Percentiles rank a stretch among this genome's conserved stretches.
Evolutionary conservation across 1,140 invertebrate species (phyloP).

Genomic region (Cydia amplana): DNA sequence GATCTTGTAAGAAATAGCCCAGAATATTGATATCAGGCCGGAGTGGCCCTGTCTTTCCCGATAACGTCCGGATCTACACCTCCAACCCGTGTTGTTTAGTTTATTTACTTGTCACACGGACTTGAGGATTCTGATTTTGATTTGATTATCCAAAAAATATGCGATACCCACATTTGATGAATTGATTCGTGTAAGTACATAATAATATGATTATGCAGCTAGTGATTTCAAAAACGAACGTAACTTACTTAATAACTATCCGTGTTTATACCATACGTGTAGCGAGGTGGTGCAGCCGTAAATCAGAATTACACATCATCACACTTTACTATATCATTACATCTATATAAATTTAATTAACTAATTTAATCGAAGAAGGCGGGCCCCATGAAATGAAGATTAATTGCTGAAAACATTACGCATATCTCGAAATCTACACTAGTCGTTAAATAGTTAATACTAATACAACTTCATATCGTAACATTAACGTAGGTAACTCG

Average conservation of each 20-base stretch:
- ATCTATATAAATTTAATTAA: conserved; percentile 15
- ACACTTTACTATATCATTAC: neutral
- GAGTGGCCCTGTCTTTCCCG: neutral
- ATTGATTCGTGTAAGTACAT: neutral
- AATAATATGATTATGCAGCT: neutral
- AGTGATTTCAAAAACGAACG: too few relatives aligned
- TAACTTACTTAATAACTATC: too few relatives aligned
- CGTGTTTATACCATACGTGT: too few relatives aligned
- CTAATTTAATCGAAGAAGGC: conserved; percentile 25
- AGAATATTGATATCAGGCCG: conserved; percentile 1
- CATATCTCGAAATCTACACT: conserved; percentile 11
- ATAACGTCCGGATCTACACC: neutral
- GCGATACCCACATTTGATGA: too few relatives aligned
- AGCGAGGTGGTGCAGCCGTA: neutral
- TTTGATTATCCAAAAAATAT: neutral
- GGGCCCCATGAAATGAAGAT: neutral
- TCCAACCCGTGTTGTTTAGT: neutral
- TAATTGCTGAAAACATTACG: conserved; percentile 22
- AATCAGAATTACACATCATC: neutral
- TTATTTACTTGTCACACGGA: neutral
- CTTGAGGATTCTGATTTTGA: neutral
- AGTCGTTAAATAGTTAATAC: neutral
- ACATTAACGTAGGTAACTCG: neutral
- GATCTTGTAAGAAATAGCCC: neutral
- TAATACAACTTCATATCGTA: conserved; percentile 9